phyloP scores from a whole-genome alignment of 2,888 invertebrate species.

The Lypha dubia region DNA sequence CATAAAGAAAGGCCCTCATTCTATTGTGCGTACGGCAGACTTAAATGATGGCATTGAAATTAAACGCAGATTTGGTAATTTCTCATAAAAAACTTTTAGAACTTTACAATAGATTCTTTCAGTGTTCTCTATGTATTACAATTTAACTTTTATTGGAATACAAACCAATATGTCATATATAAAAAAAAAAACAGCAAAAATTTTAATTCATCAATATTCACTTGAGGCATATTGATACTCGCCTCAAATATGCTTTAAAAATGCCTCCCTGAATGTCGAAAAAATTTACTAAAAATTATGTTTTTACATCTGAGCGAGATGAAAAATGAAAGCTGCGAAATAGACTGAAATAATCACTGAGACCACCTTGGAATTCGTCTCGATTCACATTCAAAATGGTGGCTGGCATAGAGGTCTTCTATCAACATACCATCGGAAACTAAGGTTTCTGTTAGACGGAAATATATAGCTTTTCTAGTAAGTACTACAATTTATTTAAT shows the following conservation, averaged over 20 bases:
- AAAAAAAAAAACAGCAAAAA: not conserved
- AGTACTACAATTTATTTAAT: constrained; percentile 17
- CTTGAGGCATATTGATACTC: too few relatives aligned
- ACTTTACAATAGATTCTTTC: constrained; percentile 32
- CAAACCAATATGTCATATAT: not conserved
- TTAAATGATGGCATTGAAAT: constrained; percentile 75
- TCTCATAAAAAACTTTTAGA: constrained; percentile 11
- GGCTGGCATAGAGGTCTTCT: constrained; percentile 38
- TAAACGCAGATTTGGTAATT: constrained; percentile 77
- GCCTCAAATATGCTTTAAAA: too few relatives aligned
- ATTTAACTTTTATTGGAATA: not conserved
- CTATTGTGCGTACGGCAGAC: constrained; percentile 74
- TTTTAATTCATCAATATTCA: not conserved
- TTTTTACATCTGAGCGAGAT: too few relatives aligned
- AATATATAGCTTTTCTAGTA: not conserved
- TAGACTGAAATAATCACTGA: too few relatives aligned
- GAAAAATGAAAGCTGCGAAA: too few relatives aligned
- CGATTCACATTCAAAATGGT: not conserved
- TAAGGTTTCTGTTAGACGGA: too few relatives aligned
- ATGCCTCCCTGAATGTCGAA: too few relatives aligned
- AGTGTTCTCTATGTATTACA: constrained; percentile 11
- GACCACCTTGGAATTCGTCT: too few relatives aligned
- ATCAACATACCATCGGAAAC: constrained; percentile 59
- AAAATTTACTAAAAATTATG: too few relatives aligned
- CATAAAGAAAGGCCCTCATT: constrained; percentile 74